Evolutionary conservation across 2,888 invertebrate genomes (phyloP), one percentile per base, ranked within the genome.

Genomic region (Hecatera dysodea): DNA sequence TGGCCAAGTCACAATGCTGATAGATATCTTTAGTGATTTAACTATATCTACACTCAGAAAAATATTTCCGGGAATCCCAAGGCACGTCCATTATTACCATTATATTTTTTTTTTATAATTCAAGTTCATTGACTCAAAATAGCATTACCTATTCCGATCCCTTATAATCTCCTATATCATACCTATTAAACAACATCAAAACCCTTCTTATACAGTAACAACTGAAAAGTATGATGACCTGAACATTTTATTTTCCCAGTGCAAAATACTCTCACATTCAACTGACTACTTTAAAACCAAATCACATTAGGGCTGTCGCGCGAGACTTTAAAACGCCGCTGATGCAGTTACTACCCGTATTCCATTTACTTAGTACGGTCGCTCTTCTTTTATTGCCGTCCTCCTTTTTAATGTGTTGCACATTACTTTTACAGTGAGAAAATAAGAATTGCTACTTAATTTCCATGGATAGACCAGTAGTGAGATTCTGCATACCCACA

Each of bases 271-370:
- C 9, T 81, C 53, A 53, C 63, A 64, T 65, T 46, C 15, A 44
- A 36, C 61, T 55, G 64, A 55, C 56, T 55, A 69, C 39, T 66
- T 67, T 71, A 46, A 66, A 56, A 65, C 52, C 48, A 72, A 67
- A 74, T 80, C 80, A 48, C 57, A 68, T 67, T 69, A 70, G 8
- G 22, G 22, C 59, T 39, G 64, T 44, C 52, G 61, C 66, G 52
- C 39, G 79, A 52, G 78, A 48, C 42, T 61, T 60, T 48, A 50
- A n/a, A 42, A 42, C 72, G 55, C 19, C 27, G 7, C 61, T 78
- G 48, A 69, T 81, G 57, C 53, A 69, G 39, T 81, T 81, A 77
- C 52, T 7, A 24, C 15, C 50, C n/a, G 39, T 24, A 59, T 24
- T 59, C 2, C 42, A 57, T 63, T 57, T 39, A 66, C 48, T 66